Base-by-base conservation (phyloP, 2,888 invertebrate species). In the Teleogryllus oceanicus region DNA sequence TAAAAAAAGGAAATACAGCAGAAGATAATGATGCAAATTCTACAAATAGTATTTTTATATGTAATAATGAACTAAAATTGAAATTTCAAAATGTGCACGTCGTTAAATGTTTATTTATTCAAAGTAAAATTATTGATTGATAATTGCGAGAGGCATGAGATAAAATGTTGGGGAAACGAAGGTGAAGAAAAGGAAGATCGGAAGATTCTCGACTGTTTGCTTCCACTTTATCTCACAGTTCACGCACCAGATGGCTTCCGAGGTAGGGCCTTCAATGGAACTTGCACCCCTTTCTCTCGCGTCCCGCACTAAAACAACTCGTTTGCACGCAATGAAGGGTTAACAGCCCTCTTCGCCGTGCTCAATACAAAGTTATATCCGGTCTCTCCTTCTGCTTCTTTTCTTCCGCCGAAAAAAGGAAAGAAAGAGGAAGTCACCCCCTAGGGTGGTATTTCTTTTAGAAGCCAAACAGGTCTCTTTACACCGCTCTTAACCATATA, bases 211-310 rank as follows among this genome's bases (percentile, higher is more conserved):
- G 62, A 62, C 62, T 62, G 62, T 62, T 62, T 13, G 62, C 62
- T 62, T 62, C 62, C 62, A 62, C n/a, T 62, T 62, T 62, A 62
- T 62, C 62, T 62, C 62, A 62, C 62, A 62, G 62, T 62, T 62
- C 62, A 62, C 62, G 62, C 62, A 62, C 62, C 62, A 62, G 62
- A 62, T 62, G 62, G 62, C 62, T 62, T n/a, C 62, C 62, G n/a
- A 62, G 16, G 62, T n/a, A 62, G 16, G 16, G 62, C 62, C 62
- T 62, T 62, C 62, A 62, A 62, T 62, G 62, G 62, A 62, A 62
- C 62, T 62, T 16, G 62, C 62, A 62, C 62, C 62, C 62, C 11
- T 62, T 62, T 62, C 62, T 62, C n/a, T 13, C 62, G 62, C 8
- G 62, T 16, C n/a, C 62, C n/a, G 62, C 16, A 62, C 62, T 62